Conservation (phyloP, 2,113 vertebrate genomes). For the Sylvia atricapilla region DNA sequence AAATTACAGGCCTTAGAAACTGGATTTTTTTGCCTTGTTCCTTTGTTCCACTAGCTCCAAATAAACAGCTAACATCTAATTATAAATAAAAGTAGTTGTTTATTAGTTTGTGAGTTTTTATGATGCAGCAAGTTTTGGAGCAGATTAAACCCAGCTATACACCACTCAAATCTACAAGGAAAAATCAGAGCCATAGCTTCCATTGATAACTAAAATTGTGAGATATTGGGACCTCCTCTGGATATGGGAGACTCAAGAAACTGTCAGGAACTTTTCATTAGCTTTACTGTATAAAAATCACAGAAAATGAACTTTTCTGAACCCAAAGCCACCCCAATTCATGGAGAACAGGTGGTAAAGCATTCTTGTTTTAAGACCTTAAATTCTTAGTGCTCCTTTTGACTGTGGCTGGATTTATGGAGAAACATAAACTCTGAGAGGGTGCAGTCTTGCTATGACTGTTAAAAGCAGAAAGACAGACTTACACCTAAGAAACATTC, state of each 20-base stretch:
- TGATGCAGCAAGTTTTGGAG: not conserved
- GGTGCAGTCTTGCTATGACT: not conserved
- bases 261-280: not conserved
- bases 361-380: not conserved
- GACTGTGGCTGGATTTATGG: not conserved
- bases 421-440: not conserved
- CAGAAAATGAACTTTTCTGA: not conserved
- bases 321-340: not conserved
- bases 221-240: not conserved
- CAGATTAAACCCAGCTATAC: not conserved
- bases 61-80: slow-evolving; percentile 16
- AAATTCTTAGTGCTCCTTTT: not conserved
- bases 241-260: not conserved
- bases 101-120: not conserved
- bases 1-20: slow-evolving; percentile 9
- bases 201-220: not conserved
- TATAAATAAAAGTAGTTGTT: not conserved
- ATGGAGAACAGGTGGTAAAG: not conserved
- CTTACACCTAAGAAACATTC: not conserved
- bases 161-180: slow-evolving; percentile 5
- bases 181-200: not conserved
- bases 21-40: not conserved
- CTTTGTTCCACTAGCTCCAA: not conserved
- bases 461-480: not conserved
- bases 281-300: not conserved